Percentiles rank a stretch among this genome's conserved stretches.
phyloP scores from a whole-genome alignment of 2,797 vertebrate genomes.

The Gallirallus australis region DNA sequence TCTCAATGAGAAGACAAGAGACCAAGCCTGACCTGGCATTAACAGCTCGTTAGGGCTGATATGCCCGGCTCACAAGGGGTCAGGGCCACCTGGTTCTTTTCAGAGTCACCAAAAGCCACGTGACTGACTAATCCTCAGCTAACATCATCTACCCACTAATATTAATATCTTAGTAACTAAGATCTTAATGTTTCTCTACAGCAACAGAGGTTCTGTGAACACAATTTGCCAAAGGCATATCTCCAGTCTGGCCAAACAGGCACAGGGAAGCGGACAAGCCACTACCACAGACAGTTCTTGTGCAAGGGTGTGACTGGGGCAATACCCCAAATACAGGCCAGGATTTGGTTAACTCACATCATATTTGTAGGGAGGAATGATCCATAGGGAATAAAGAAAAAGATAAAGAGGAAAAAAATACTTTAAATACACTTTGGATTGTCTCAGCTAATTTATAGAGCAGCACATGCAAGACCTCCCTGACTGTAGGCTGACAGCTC shows the following conservation, averaged over 20 bases:
- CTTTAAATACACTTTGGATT: neutral
- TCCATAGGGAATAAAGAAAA: neutral
- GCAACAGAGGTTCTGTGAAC: neutral
- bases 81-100: neutral
- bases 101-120: neutral
- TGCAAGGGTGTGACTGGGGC: neutral
- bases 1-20: neutral
- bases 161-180: neutral
- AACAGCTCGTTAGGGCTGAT: neutral
- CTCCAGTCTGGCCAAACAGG: neutral
- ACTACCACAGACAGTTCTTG: neutral
- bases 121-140: neutral
- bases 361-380: neutral
- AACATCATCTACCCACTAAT: neutral
- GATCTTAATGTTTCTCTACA: neutral
- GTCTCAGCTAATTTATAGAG: neutral
- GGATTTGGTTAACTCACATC: neutral
- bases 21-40: neutral
- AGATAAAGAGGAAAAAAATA: neutral
- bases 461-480: neutral
- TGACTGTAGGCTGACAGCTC: neutral
- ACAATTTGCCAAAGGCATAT: neutral
- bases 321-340: neutral
- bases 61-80: neutral
- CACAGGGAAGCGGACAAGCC: neutral